A percentile compares a stretch with the other conserved stretches of the same genome.
Evolutionary conservation across 2,888 invertebrate genomes (phyloP).

Genomic region (Chrysolina haemoptera): DNA sequence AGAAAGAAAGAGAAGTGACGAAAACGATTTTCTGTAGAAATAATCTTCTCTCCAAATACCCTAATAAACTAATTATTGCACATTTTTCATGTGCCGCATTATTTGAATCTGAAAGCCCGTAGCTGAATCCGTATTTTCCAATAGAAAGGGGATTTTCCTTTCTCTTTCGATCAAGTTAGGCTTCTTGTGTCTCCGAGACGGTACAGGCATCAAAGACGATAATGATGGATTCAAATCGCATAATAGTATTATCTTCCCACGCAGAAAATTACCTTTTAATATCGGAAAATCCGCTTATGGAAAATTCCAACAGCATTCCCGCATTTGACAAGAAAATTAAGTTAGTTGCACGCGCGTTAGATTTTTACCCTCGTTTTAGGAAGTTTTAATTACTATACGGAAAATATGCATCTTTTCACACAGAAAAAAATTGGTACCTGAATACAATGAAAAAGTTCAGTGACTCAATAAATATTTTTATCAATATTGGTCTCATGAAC

Average conservation of each 20-base stretch:
- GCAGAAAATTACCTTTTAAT: constrained; percentile 9
- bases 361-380: neutral
- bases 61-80: neutral
- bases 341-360: neutral
- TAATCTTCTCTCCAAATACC: neutral
- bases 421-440: too few species aligned
- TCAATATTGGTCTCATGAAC: too few species aligned
- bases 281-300: neutral
- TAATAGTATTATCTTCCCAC: neutral
- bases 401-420: too few species aligned
- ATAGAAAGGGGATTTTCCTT: neutral
- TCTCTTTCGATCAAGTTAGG: neutral
- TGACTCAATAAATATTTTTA: too few species aligned
- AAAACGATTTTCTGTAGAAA: neutral
- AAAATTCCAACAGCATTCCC: constrained; percentile 2
- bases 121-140: neutral
- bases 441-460: too few species aligned
- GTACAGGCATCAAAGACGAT: constrained; percentile 5
- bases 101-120: neutral
- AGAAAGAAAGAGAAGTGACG: neutral
- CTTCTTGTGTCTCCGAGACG: neutral
- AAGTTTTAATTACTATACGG: neutral
- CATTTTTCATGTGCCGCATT: neutral
- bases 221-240: constrained; percentile 12
- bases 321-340: neutral